Evolutionary conservation across 2,797 vertebrate species (phyloP).

Genomic region (Myoxocephalus aenaeus): DNA sequence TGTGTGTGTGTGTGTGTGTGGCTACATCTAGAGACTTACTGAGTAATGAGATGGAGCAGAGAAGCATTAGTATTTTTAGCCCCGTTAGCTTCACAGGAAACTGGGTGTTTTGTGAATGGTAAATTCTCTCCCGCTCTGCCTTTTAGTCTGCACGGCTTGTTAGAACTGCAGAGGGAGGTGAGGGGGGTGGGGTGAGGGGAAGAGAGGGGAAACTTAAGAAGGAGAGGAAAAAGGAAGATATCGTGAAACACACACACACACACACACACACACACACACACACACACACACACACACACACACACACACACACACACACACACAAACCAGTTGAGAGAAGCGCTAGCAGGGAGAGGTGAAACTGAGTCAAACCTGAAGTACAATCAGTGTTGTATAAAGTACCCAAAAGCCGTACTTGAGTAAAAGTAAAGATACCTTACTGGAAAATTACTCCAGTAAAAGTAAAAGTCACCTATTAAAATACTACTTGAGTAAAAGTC

Average conservation of each 20-base stretch:
- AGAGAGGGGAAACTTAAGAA: conserved; percentile 22
- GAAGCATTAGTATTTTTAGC: conserved; percentile 72
- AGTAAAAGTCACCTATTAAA: too few relatives aligned
- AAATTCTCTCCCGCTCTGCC: conserved; percentile 41
- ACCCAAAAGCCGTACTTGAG: too few relatives aligned
- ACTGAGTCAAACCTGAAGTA: conserved; percentile 43
- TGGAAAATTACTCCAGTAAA: too few relatives aligned
- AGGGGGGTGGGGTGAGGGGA: conserved; percentile 11
- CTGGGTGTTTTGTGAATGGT: conserved; percentile 65
- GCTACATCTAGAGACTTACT: conserved; percentile 29
- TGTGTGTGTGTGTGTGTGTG: conserved; percentile 15
- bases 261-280: conserved; percentile 7
- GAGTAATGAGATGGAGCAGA: conserved; percentile 64
- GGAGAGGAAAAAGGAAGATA: conserved; percentile 9
- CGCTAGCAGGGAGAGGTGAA: not conserved
- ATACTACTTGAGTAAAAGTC: too few relatives aligned
- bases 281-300: conserved; percentile 7
- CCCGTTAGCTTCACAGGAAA: conserved; percentile 46
- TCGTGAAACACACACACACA: conserved; percentile 23
- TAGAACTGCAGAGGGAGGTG: conserved; percentile 32
- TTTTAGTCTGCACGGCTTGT: conserved; percentile 59
- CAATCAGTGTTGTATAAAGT: too few relatives aligned
- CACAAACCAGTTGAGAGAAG: not conserved
- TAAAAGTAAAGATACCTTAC: too few relatives aligned
- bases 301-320: conserved; percentile 6